Conservation (phyloP, 2,797 vertebrate genomes). For the Garrulus glandarius region DNA sequence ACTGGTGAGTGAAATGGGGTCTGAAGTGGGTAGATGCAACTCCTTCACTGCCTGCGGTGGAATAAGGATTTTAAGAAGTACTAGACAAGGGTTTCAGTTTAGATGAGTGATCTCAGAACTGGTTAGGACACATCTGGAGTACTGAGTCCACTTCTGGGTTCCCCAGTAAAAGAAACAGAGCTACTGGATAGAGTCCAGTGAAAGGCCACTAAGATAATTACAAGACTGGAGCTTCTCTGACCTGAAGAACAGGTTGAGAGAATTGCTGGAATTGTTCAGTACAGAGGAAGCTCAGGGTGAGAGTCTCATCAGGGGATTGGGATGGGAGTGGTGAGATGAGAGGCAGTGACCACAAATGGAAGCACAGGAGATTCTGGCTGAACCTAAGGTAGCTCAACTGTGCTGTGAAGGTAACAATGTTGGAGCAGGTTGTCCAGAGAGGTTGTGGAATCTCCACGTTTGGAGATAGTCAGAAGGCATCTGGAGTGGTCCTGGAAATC, state of each 20-base stretch:
- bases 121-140: background rate
- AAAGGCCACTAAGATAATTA: background rate
- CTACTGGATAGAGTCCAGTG: background rate
- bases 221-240: background rate
- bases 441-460: background rate
- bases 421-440: background rate
- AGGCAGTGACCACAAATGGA: background rate
- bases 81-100: background rate
- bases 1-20: background rate
- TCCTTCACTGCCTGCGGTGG: background rate
- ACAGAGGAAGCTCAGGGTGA: background rate
- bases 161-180: background rate
- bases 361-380: background rate
- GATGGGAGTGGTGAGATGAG: background rate
- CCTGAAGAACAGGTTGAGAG: background rate
- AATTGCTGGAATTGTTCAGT: background rate
- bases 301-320: background rate
- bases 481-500: background rate
- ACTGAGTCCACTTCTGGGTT: background rate
- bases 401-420: background rate
- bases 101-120: background rate
- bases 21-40: background rate
- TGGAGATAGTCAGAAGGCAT: background rate
- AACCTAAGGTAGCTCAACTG: background rate
- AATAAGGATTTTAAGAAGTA: background rate